phyloP scores from a whole-genome alignment of 2,888 invertebrate genomes.

The Hermodice carunculata region DNA sequence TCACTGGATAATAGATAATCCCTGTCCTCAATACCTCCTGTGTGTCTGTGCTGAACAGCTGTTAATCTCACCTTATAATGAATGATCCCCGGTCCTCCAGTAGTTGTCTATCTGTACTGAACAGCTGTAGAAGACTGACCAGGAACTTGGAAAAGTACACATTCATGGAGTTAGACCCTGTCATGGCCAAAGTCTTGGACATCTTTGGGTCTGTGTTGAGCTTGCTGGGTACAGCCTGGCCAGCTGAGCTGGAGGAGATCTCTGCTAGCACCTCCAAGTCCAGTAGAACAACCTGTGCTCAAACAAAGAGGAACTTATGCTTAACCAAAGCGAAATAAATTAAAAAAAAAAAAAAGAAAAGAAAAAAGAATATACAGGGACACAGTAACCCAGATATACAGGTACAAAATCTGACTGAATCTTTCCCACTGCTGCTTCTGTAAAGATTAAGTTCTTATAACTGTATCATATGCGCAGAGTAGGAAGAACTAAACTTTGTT shows the following conservation, averaged over 20 bases:
- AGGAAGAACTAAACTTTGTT: too few relatives aligned
- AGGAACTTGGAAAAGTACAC: constrained; percentile 88
- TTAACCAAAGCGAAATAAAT: constrained; percentile 6
- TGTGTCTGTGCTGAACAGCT: neutral
- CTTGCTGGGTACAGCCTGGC: constrained; percentile 29
- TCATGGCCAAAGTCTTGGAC: neutral
- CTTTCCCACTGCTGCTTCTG: too few relatives aligned
- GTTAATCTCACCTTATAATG: constrained; percentile 83
- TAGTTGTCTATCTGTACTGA: constrained; percentile 86
- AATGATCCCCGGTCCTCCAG: constrained; percentile 94
- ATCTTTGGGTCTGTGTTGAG: neutral
- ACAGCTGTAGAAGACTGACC: constrained; percentile 84
- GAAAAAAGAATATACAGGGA: neutral
- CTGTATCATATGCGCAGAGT: too few relatives aligned
- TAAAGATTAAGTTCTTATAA: too few relatives aligned
- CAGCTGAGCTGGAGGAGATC: constrained; percentile 71
- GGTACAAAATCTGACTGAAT: too few relatives aligned
- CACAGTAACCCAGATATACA: too few relatives aligned
- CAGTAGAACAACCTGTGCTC: constrained; percentile 89
- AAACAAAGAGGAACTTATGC: too few relatives aligned
- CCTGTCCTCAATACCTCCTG: neutral
- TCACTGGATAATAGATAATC: too few relatives aligned
- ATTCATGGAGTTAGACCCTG: constrained; percentile 48
- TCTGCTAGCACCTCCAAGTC: constrained; percentile 90
- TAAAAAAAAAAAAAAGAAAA: constrained; percentile 9